Base-by-base conservation (phyloP, 2,113 vertebrate genomes). In the Laterallus jamaicensis region DNA sequence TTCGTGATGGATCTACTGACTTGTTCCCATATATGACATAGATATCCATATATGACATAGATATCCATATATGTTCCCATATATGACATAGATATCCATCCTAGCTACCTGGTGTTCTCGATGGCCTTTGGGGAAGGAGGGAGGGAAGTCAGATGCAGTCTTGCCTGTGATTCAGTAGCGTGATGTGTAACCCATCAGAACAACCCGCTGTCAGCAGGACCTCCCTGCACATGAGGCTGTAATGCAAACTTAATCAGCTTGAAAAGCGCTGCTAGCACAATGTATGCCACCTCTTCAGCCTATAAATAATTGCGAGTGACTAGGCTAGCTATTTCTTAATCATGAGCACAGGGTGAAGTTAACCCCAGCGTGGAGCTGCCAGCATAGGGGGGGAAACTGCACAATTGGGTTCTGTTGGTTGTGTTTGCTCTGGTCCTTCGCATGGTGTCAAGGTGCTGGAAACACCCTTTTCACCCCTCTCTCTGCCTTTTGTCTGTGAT, bases 11-110 rank as follows among this genome's bases (percentile, higher is more conserved):
- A 37, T 59, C 68, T 52, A 3, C 47, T 56, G 47, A 18, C 59
- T 24, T 52, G 12, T 31, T 59, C 59, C 66, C 1, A 0, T 64
- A 3, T 6, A 5, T 16, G 37, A 21, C 25, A 44, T 0, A 22
- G 31, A 25, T n/a, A n/a, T n/a, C 66, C 1, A 0, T 64, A 3
- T 6, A 5, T 16, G 37, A 21, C 25, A 44, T 0, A 22, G 31
- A 25, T n/a, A n/a, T n/a, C n/a, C n/a, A n/a, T n/a, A n/a, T n/a
- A n/a, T 52, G 12, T 31, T 59, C 59, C 66, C 1, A 0, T 64
- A 3, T 6, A 5, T 16, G 37, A 21, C 25, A 44, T 0, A 22
- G 31, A 25, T n/a, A n/a, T n/a, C n/a, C 44, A 42, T 14, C 37
- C 16, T 52, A 40, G 39, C 55, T 50, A 2, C 39, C 35, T 12